Evolutionary conservation across 2,888 invertebrate species (phyloP).

Genomic region (Cordilura impudica): DNA sequence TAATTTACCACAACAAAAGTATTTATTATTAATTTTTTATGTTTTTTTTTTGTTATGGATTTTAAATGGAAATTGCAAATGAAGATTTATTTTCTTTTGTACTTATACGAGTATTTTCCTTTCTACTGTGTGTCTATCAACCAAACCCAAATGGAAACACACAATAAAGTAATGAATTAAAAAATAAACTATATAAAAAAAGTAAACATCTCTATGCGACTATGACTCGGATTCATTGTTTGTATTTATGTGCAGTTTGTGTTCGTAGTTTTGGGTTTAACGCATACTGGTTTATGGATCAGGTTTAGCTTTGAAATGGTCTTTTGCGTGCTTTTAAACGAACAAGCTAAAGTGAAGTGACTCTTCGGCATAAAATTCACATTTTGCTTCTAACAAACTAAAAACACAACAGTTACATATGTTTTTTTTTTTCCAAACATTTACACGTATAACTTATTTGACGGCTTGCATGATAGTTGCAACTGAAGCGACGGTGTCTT

Average conservation of each 20-base stretch:
- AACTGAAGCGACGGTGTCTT: too few species aligned
- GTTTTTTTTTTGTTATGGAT: neutral
- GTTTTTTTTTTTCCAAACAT: constrained; percentile 26
- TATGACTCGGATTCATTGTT: neutral
- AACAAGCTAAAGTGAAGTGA: constrained; percentile 18
- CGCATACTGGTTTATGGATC: constrained; percentile 54
- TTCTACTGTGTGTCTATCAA: neutral
- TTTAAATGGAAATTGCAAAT: constrained; percentile 35
- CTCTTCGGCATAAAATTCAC: constrained; percentile 31
- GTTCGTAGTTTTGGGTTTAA: constrained; percentile 30
- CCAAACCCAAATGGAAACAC: constrained; percentile 2
- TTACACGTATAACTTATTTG: constrained; percentile 12
- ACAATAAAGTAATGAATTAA: constrained; percentile 25
- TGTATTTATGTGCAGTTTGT: neutral
- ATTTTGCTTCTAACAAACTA: constrained; percentile 41
- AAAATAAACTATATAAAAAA: constrained; percentile 18
- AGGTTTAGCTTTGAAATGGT: constrained; percentile 44
- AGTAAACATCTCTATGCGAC: constrained; percentile 3
- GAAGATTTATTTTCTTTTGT: constrained; percentile 23
- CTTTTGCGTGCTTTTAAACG: constrained; percentile 25
- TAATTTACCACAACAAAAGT: neutral
- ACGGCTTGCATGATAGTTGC: neutral
- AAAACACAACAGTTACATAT: constrained; percentile 42
- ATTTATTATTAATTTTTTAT: too few species aligned
- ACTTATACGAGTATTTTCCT: neutral